These are phyloP conservation scores for Drosophila mayaguana DNA, from an alignment of 2,888 invertebrate species.

Conservation along the genomic window DNA sequence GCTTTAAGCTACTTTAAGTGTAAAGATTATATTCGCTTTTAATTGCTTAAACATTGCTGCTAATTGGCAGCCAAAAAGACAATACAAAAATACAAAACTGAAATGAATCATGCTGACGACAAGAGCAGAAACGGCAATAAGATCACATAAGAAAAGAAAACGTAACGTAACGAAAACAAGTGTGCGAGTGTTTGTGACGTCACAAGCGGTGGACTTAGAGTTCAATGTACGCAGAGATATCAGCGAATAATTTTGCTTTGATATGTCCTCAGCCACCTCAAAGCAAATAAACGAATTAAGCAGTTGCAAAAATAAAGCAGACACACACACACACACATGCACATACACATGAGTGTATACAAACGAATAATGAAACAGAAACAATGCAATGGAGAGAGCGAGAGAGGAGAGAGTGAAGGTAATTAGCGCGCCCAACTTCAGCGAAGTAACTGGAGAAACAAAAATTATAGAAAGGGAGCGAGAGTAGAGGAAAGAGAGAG, in stretches of 20 bases:
- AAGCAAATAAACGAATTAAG: constrained; percentile 3
- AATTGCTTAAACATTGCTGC: neutral
- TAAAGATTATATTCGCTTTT: neutral
- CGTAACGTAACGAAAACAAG: neutral
- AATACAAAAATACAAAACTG: neutral
- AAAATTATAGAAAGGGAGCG: neutral
- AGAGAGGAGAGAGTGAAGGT: constrained; percentile 3
- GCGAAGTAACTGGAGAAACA: constrained; percentile 1
- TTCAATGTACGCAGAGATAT: constrained; percentile 28
- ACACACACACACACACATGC: neutral
- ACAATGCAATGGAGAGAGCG: neutral
- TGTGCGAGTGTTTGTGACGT: constrained; percentile 14
- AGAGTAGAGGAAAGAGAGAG: neutral
- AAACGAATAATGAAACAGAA: neutral
- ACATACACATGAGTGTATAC: neutral
- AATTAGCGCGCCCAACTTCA: constrained; percentile 17
- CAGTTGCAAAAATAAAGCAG: neutral
- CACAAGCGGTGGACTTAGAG: constrained; percentile 1
- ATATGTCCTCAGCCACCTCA: neutral
- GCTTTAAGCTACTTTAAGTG: neutral
- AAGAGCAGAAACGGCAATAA: neutral
- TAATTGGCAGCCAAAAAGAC: neutral
- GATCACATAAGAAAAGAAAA: neutral
- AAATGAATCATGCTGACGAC: constrained; percentile 6
- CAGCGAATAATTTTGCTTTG: neutral